A percentile compares a stretch with the other conserved stretches of the same genome.
Evolutionary conservation across 2,113 vertebrate genomes (phyloP).

Genomic region (Odobenus rosmarus): DNA sequence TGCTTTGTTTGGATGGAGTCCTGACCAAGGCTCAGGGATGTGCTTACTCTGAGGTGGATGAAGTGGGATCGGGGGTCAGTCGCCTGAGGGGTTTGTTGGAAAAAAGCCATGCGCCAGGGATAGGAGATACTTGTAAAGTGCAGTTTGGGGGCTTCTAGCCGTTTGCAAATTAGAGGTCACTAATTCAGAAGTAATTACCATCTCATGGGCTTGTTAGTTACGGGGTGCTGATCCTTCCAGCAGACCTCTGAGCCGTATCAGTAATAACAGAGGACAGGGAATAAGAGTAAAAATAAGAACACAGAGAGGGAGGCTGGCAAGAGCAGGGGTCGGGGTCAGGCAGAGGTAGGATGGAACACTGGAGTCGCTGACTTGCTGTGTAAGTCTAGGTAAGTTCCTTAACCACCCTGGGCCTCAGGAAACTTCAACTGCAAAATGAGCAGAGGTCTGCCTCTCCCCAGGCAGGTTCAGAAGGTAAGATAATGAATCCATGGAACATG

Average conservation of each 20-base stretch:
- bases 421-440: not conserved
- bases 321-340: not conserved
- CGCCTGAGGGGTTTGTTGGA: not conserved
- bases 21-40: not conserved
- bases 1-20: too few species aligned
- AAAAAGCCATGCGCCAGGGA: not conserved
- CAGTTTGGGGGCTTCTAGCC: not conserved
- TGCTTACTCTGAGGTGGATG: not conserved
- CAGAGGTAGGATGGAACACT: not conserved
- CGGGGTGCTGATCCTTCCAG: not conserved
- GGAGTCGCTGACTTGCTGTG: not conserved
- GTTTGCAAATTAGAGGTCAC: not conserved
- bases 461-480: not conserved
- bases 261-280: not conserved
- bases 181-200: not conserved
- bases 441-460: not conserved
- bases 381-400: not conserved
- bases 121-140: not conserved
- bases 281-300: not conserved
- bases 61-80: not conserved
- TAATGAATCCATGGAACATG: not conserved
- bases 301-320: not conserved
- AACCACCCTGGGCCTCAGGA: not conserved
- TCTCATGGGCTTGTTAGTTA: not conserved
- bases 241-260: not conserved